phyloP scores from a whole-genome alignment of 2,888 invertebrate genomes.

The Allygus modestus region DNA sequence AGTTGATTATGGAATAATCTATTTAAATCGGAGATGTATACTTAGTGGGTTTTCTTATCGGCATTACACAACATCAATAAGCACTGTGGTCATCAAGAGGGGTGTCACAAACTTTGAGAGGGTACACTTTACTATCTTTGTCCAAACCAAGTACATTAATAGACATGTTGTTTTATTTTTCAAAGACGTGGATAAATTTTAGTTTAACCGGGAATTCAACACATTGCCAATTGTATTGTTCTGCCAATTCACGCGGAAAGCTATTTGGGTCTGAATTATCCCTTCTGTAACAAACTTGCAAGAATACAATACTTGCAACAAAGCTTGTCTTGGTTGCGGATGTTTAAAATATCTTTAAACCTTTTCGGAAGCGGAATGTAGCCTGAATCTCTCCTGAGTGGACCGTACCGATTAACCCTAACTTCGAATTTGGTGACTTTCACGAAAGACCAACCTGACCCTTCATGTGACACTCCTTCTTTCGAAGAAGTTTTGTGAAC shows the following conservation, averaged over 20 bases:
- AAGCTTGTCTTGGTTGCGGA: not conserved
- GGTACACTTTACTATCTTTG: no score
- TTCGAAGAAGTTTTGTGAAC: conserved; percentile 2
- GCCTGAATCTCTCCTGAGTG: not conserved
- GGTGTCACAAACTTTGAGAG: no score
- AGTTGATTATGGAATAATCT: no score
- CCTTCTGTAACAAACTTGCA: not conserved
- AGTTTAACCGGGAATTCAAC: conserved; percentile 10
- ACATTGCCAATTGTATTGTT: conserved; percentile 28
- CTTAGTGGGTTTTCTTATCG: no score
- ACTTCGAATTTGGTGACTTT: conserved; percentile 30
- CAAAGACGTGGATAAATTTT: not conserved
- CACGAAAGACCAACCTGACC: conserved; percentile 23
- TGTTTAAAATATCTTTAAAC: not conserved
- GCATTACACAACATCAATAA: no score
- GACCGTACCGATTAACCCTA: not conserved
- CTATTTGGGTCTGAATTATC: not conserved
- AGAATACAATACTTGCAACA: conserved; percentile 24
- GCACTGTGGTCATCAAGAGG: no score
- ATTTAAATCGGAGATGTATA: no score
- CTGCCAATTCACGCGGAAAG: conserved; percentile 21
- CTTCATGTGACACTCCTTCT: conserved; percentile 30
- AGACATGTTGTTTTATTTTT: not conserved
- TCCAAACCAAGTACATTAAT: no score
- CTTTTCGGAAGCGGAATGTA: conserved; percentile 2